Evolutionary conservation across 2,888 invertebrate species (phyloP).

Genomic region (Drosophila demipolita): DNA sequence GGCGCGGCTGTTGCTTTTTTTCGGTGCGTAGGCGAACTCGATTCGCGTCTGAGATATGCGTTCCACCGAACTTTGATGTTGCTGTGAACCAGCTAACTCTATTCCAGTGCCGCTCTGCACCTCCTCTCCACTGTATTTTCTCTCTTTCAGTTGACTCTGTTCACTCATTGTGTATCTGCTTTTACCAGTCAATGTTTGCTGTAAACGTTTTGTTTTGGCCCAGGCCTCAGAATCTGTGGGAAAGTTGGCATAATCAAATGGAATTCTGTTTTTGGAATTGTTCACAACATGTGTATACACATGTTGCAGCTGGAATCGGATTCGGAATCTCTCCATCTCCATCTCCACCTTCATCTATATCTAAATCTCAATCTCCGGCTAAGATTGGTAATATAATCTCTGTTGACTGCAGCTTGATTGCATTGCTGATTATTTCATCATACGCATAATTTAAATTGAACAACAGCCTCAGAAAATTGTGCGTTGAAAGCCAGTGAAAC

Average conservation of each 20-base stretch:
- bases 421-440: slow-evolving; percentile 80
- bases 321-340: slow-evolving; percentile 32
- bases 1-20: slow-evolving; percentile 69
- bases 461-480: slow-evolving; percentile 46
- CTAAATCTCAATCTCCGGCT: slow-evolving; percentile 49
- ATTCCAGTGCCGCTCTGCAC: slow-evolving; percentile 11
- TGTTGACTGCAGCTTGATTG: slow-evolving; percentile 62
- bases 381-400: slow-evolving; percentile 66
- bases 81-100: slow-evolving; percentile 57
- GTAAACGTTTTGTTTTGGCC: slow-evolving; percentile 73
- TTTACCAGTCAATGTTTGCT: slow-evolving; percentile 60
- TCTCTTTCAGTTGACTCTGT: slow-evolving; percentile 22
- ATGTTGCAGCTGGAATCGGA: slow-evolving; percentile 62
- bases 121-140: background rate
- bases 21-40: slow-evolving; percentile 77
- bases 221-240: slow-evolving; percentile 71
- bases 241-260: slow-evolving; percentile 77
- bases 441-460: slow-evolving; percentile 74
- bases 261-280: slow-evolving; percentile 72
- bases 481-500: slow-evolving; percentile 56
- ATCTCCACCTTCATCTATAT: slow-evolving; percentile 37
- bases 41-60: slow-evolving; percentile 79
- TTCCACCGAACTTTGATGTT: slow-evolving; percentile 80
- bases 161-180: slow-evolving; percentile 38
- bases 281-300: slow-evolving; percentile 70